phyloP scores from a whole-genome alignment of 2,113 vertebrate species.

The Grus americana region DNA sequence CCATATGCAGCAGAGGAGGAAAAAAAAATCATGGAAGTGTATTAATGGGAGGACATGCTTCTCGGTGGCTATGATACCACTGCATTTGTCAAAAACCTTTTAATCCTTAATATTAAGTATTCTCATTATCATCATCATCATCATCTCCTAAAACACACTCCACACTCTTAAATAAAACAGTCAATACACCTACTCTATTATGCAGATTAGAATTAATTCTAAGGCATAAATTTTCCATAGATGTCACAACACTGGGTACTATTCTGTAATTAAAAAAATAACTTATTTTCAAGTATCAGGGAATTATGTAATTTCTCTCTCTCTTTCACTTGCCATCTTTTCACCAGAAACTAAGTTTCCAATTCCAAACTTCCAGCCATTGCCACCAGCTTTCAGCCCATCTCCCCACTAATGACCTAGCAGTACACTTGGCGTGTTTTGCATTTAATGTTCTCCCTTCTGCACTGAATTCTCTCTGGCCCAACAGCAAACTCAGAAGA shows the following conservation, averaged over 20 bases:
- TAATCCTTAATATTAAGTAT: slow-evolving; percentile 1
- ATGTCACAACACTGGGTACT: slow-evolving; percentile 12
- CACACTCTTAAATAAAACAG: slow-evolving; percentile 61
- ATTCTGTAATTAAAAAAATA: slow-evolving; percentile 32
- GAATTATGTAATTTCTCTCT: slow-evolving; percentile 43
- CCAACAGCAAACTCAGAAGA: neutral
- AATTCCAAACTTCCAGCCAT: neutral
- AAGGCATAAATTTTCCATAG: slow-evolving; percentile 17
- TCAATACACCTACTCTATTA: slow-evolving; percentile 62
- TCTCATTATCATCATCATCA: neutral
- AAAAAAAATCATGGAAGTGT: neutral
- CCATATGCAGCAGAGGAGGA: neutral
- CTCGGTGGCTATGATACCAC: neutral
- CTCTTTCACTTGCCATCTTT: slow-evolving; percentile 8
- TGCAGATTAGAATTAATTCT: slow-evolving; percentile 66
- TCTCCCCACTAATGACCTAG: neutral
- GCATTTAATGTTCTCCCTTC: neutral
- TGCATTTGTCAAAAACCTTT: slow-evolving; percentile 31
- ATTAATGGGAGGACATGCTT: neutral
- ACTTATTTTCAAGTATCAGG: slow-evolving; percentile 44
- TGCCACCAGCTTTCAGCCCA: neutral
- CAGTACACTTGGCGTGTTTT: neutral
- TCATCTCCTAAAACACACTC: slow-evolving; percentile 44
- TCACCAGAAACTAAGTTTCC: slow-evolving; percentile 31
- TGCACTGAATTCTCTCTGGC: neutral